phyloP scores from a whole-genome alignment of 2,888 invertebrate species.

The Muscina levida region DNA sequence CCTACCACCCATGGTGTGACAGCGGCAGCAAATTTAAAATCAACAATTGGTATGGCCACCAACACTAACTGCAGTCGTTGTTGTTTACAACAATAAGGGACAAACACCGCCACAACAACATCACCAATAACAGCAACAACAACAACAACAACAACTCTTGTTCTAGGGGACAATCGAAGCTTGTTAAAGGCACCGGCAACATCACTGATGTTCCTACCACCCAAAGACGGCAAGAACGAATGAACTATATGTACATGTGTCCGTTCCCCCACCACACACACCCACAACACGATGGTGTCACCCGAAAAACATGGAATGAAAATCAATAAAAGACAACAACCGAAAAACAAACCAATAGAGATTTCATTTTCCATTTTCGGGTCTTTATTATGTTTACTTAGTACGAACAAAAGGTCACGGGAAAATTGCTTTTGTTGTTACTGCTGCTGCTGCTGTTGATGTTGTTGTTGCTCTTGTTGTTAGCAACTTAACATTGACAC shows the following conservation, averaged over 20 bases:
- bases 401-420: constrained; percentile 47
- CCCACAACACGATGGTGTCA: constrained; percentile 12
- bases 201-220: background rate
- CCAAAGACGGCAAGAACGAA: too few species aligned
- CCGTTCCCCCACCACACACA: too few species aligned
- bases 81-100: too few species aligned
- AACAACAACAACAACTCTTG: constrained; percentile 8
- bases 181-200: background rate
- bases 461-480: background rate
- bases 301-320: constrained; percentile 18
- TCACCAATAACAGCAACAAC: background rate
- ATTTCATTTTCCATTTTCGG: constrained; percentile 37
- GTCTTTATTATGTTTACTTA: constrained; percentile 47
- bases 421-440: constrained; percentile 15
- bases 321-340: constrained; percentile 32
- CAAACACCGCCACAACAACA: too few species aligned
- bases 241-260: constrained; percentile 23
- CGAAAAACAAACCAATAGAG: constrained; percentile 51
- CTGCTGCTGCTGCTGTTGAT: constrained; percentile 6
- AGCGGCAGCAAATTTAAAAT: background rate
- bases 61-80: too few species aligned
- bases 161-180: background rate
- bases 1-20: constrained; percentile 29
- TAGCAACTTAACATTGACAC: too few species aligned
- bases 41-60: background rate